phyloP scores from a whole-genome alignment of 53 echinoderm and acorn worm species.

The Henricia sp. region DNA sequence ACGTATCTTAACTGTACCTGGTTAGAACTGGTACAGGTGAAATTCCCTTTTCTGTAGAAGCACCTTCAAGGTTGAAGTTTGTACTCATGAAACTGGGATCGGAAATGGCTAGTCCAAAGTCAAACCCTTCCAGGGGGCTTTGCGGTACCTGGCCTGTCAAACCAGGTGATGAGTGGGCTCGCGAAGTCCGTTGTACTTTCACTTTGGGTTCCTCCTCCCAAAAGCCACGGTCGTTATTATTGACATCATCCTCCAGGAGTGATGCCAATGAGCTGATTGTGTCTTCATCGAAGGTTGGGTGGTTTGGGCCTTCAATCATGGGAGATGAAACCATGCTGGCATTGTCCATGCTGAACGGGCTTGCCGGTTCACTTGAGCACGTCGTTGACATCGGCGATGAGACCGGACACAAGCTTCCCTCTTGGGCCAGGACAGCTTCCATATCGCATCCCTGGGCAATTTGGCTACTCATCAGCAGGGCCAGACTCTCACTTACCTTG shows the following conservation, averaged over 20 bases:
- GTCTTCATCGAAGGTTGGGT: constrained; percentile 76
- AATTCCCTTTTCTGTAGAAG: constrained; percentile 41
- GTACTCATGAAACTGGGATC: constrained; percentile 55
- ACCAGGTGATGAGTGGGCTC: constrained; percentile 45
- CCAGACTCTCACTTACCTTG: constrained; percentile 60
- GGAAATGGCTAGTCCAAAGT: constrained; percentile 57
- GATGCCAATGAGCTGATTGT: constrained; percentile 83
- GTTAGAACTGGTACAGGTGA: constrained; percentile 46
- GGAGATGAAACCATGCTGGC: constrained; percentile 41
- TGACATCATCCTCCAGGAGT: constrained; percentile 75
- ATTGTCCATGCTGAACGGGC: constrained; percentile 52
- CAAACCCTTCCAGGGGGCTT: constrained; percentile 56
- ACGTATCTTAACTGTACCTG: constrained; percentile 61
- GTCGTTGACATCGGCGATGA: constrained; percentile 62
- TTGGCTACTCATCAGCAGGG: constrained; percentile 37
- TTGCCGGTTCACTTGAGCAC: constrained; percentile 27
- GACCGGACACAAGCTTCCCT: constrained; percentile 26
- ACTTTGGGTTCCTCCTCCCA: constrained; percentile 40
- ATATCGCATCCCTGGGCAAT: constrained; percentile 31
- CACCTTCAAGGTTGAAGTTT: constrained; percentile 58
- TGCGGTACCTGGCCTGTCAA: constrained; percentile 52
- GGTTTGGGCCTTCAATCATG: constrained; percentile 28
- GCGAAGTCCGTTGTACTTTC: constrained; percentile 58
- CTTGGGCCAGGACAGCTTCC: constrained; percentile 9
- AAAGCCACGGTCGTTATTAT: constrained; percentile 61